phyloP scores from a whole-genome alignment of 1,140 invertebrate genomes.

The Aphidius ervi region DNA sequence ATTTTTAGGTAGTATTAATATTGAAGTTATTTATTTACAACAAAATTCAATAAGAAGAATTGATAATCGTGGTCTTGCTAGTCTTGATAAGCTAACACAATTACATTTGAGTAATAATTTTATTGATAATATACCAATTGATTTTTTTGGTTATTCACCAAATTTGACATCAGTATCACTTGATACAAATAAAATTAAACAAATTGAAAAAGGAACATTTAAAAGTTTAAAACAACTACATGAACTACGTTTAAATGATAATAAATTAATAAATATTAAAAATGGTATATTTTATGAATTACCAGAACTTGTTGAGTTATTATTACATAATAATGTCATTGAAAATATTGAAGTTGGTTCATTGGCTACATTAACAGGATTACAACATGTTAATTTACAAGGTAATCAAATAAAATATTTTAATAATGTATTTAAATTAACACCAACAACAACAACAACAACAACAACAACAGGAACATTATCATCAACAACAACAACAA shows the following conservation, averaged over 20 bases:
- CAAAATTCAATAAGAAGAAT: slow-evolving; percentile 80
- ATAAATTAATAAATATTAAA: slow-evolving; percentile 70
- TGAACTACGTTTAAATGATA: slow-evolving; percentile 84
- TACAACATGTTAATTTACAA: slow-evolving; percentile 87
- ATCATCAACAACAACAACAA: slow-evolving; percentile 33
- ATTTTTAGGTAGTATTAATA: slow-evolving; percentile 70
- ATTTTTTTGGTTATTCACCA: slow-evolving; percentile 68
- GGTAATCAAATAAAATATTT: slow-evolving; percentile 73
- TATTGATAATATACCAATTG: slow-evolving; percentile 68
- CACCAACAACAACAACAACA: slow-evolving; percentile 40
- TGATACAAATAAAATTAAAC: slow-evolving; percentile 83
- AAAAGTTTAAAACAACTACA: slow-evolving; percentile 66
- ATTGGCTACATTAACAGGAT: slow-evolving; percentile 71
- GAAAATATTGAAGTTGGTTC: slow-evolving; percentile 77
- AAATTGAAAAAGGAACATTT: slow-evolving; percentile 77
- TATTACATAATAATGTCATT: slow-evolving; percentile 83
- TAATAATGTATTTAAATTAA: slow-evolving; percentile 73
- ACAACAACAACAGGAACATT: slow-evolving; percentile 7
- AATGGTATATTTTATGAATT: slow-evolving; percentile 77
- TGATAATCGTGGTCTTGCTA: slow-evolving; percentile 67
- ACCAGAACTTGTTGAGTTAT: slow-evolving; percentile 74
- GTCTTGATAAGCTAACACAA: slow-evolving; percentile 71
- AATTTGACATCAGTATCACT: slow-evolving; percentile 80
- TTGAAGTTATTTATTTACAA: slow-evolving; percentile 81
- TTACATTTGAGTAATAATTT: slow-evolving; percentile 84